Conservation (phyloP, 37 sponge, comb jelly and placozoan genomes). For the Mnemiopsis leidyi region DNA sequence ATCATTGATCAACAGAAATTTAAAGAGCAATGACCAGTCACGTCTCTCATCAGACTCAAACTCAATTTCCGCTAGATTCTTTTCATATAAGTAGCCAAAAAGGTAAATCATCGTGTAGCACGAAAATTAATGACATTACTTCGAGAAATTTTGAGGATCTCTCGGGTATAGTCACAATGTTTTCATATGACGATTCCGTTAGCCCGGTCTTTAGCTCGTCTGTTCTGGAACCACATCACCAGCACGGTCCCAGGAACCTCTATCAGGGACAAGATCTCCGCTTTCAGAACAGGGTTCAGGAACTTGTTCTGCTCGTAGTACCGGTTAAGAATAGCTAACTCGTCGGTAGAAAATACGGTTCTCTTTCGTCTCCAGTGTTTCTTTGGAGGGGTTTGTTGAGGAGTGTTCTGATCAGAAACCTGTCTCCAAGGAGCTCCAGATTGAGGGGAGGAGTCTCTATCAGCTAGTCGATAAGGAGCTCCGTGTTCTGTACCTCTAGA, state of each 20-base stretch:
- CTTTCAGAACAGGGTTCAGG: neutral
- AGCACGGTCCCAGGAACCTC: slow-evolving; percentile 34
- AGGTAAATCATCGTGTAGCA: too few species aligned
- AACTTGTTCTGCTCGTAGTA: slow-evolving; percentile 45
- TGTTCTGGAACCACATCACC: slow-evolving; percentile 54
- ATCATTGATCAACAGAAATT: too few species aligned
- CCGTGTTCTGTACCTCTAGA: neutral
- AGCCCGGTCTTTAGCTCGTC: slow-evolving; percentile 25
- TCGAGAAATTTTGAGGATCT: neutral
- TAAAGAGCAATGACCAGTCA: too few species aligned
- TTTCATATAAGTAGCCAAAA: too few species aligned
- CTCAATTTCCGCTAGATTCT: too few species aligned
- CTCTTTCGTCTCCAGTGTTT: slow-evolving; percentile 7
- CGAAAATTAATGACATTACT: too few species aligned
- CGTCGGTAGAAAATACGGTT: slow-evolving; percentile 11
- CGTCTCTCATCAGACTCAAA: too few species aligned
- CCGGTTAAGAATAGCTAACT: neutral
- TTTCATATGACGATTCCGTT: neutral
- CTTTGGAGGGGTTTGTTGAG: neutral
- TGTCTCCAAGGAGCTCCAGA: slow-evolving; percentile 37
- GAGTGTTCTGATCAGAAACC: neutral
- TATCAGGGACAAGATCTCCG: slow-evolving; percentile 1
- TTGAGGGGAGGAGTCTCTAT: neutral
- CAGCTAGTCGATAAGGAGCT: neutral
- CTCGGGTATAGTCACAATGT: neutral